Evolutionary conservation across 2,797 vertebrate genomes (phyloP).

Genomic region (Distichodus sexfasciatus): DNA sequence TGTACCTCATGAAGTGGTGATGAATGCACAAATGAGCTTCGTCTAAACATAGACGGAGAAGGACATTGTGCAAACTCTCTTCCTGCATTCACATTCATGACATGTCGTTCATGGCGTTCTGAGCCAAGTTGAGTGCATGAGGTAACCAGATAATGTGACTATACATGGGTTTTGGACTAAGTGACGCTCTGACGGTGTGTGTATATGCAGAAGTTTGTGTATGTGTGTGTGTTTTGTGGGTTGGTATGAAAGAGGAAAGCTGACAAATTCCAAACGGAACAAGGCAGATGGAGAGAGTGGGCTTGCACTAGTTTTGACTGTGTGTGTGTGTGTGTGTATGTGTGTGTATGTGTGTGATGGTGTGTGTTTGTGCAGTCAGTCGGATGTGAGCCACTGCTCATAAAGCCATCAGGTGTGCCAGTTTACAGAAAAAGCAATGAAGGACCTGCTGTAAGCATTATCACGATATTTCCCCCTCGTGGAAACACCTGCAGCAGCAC

Average conservation of each 20-base stretch:
- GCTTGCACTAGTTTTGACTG: too few species aligned
- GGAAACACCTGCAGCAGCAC: slow-evolving; percentile 1
- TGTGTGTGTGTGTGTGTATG: slow-evolving; percentile 39
- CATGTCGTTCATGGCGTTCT: slow-evolving; percentile 21
- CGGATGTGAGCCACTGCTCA: slow-evolving; percentile 40
- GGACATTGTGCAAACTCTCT: background rate
- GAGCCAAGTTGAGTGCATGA: background rate
- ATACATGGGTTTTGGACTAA: slow-evolving; percentile 62
- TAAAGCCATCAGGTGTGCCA: slow-evolving; percentile 63
- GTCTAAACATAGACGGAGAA: background rate
- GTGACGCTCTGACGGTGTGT: background rate
- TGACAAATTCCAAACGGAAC: background rate
- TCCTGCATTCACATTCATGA: slow-evolving; percentile 2
- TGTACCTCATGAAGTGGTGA: too few species aligned
- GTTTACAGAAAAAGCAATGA: slow-evolving; percentile 34
- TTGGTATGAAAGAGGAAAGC: background rate
- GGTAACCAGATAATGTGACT: slow-evolving; percentile 2
- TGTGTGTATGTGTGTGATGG: slow-evolving; percentile 34
- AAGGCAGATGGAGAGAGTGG: background rate
- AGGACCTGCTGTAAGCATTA: slow-evolving; percentile 68
- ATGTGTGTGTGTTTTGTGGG: background rate
- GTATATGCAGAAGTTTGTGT: background rate
- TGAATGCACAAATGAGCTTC: too few species aligned
- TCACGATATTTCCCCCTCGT: slow-evolving; percentile 46
- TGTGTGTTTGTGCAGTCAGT: slow-evolving; percentile 30